These are phyloP conservation scores for Garra rufa DNA, from an alignment of 2,113 vertebrate species.

Conservation along the genomic window DNA sequence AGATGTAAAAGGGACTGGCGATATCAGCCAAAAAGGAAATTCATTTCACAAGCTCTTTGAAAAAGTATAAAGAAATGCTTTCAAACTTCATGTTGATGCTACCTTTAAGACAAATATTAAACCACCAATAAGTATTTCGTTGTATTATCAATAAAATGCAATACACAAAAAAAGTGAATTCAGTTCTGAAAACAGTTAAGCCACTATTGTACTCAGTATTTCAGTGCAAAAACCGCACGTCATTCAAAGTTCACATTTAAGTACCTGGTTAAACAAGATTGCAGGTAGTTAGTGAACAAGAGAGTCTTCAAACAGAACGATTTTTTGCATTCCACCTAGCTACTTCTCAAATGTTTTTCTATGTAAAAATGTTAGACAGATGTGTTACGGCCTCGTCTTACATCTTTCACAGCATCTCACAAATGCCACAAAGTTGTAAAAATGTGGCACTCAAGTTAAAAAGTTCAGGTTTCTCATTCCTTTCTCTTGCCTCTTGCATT, in stretches of 20 bases:
- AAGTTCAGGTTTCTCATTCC: neutral
- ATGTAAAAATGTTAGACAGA: neutral
- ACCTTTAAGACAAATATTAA: neutral
- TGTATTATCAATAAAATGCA: neutral
- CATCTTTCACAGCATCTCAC: neutral
- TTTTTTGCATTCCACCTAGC: neutral
- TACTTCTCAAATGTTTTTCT: neutral
- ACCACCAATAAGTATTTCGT: neutral
- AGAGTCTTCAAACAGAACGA: neutral
- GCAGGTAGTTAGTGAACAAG: neutral
- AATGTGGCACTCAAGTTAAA: neutral
- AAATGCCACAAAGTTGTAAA: neutral
- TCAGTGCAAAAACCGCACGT: neutral
- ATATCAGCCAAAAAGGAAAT: neutral
- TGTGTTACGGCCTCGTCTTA: neutral
- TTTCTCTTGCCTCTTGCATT: neutral
- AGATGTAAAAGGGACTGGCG: neutral
- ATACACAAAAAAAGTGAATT: neutral
- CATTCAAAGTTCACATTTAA: neutral
- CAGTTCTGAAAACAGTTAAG: neutral
- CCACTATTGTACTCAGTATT: neutral
- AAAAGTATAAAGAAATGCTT: neutral
- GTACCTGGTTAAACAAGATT: neutral
- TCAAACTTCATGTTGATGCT: neutral
- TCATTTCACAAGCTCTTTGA: neutral